Evolutionary conservation across 2,797 vertebrate genomes (phyloP).

Genomic region (Zenarchopterus dispar): DNA sequence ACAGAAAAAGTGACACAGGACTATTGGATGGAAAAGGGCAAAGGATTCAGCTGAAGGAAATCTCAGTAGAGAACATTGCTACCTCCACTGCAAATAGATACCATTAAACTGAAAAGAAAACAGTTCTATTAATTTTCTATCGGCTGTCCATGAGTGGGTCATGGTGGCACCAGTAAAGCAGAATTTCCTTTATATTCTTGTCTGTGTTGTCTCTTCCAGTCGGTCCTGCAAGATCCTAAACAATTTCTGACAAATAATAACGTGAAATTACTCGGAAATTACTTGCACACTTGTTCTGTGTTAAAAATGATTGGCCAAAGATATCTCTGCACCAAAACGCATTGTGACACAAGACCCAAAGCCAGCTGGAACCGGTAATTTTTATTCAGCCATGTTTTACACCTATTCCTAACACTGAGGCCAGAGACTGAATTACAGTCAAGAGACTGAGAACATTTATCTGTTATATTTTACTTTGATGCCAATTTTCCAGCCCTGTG

Average conservation of each 20-base stretch:
- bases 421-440: too few relatives aligned
- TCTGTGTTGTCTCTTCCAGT: neutral
- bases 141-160: neutral
- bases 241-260: neutral
- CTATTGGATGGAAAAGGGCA: slow-evolving; percentile 22
- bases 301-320: too few relatives aligned
- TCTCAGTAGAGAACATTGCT: neutral
- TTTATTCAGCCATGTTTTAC: neutral
- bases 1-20: slow-evolving; percentile 7
- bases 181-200: neutral
- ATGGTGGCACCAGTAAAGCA: neutral
- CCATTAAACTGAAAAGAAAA: slow-evolving; percentile 2
- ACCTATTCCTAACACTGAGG: too few relatives aligned
- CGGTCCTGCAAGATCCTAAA: neutral
- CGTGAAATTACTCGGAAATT: neutral
- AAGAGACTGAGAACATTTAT: too few relatives aligned
- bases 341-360: neutral
- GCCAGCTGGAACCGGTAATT: neutral
- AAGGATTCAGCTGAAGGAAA: slow-evolving; percentile 6
- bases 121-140: neutral
- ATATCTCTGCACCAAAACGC: too few relatives aligned
- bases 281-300: too few relatives aligned
- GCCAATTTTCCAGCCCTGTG: too few relatives aligned
- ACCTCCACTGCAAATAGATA: neutral
- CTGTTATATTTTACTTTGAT: too few relatives aligned